Base-by-base conservation (phyloP, 2,888 invertebrate genomes). In the Diaphora mendica region DNA sequence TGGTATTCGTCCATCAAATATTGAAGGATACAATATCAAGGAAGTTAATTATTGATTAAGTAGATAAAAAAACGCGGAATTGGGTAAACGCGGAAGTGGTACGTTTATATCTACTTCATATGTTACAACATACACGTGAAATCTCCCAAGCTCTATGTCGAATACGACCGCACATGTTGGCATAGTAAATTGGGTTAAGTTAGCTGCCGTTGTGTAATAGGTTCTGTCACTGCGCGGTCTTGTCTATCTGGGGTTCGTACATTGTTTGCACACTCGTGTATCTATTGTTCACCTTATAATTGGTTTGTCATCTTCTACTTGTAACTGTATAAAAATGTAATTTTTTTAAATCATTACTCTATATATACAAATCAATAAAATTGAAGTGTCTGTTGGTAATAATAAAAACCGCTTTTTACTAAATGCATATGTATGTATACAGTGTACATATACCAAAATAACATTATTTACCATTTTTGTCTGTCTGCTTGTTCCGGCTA, bases 121-220 rank as follows among this genome's bases (percentile, higher is more conserved):
- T 70, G 66, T 68, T 75, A 82, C 73, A 64, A 68, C 72, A 79
- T 73, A 75, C 64, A 73, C 51, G 70, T 51, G 70, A 76, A 81
- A 74, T 77, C 71, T 74, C 75, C 44, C 66, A 74, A 73, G 72
- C 44, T 79, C 73, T 75, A 65, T 72, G 75, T 68, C 64, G 67
- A 65, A 74, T 69, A 75, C 67, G 73, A 64, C 55, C 71, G 73
- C 66, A 72, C 77, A 64, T 82, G 81, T 82, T 82, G 77, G 79
- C 81, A 82, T 82, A 81, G 82, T 82, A 81, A 82, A 82, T 82
- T 82, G 77, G 81, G 83, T 81, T 82, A 82, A 82, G 74, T 82
- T 82, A 82, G 76, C 76, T 82, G 67, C 76, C 75, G 83, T 81
- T 77, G 71, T 79, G 82, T 82, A 74, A 76, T 75, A 82, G 75